These are phyloP conservation scores for Drosophila tsacasi DNA, from an alignment of 1,140 invertebrate genomes.

Conservation along the genomic window DNA sequence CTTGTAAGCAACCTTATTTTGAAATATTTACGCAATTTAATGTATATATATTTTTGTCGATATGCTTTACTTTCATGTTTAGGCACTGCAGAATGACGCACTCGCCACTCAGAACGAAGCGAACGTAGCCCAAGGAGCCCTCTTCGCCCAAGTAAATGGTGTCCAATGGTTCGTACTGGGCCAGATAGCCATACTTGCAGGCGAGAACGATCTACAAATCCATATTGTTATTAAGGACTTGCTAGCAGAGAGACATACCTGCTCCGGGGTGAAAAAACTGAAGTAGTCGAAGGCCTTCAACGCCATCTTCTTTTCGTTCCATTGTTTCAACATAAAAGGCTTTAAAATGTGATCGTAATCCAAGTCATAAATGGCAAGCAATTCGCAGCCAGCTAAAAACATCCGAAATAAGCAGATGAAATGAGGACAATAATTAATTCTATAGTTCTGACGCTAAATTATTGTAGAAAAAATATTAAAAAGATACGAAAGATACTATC, in stretches of 20 bases:
- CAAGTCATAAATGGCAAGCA: slow-evolving; percentile 56
- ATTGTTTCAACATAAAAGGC: slow-evolving; percentile 56
- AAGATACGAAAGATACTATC: too few species aligned
- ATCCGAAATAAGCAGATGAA: not conserved
- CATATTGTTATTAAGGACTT: too few species aligned
- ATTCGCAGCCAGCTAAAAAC: slow-evolving; percentile 48
- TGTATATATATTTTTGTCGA: not conserved
- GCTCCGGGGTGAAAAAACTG: slow-evolving; percentile 47
- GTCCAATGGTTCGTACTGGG: slow-evolving; percentile 68
- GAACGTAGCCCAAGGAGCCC: slow-evolving; percentile 54
- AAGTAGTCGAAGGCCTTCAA: slow-evolving; percentile 67
- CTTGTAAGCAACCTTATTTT: not conserved
- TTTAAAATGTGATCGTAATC: slow-evolving; percentile 60
- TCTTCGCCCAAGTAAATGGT: slow-evolving; percentile 73
- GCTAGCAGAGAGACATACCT: slow-evolving; percentile 21
- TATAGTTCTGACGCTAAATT: not conserved
- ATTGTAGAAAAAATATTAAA: too few species aligned
- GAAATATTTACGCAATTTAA: not conserved
- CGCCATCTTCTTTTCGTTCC: slow-evolving; percentile 68
- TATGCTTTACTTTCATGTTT: slow-evolving; percentile 51
- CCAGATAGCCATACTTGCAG: slow-evolving; percentile 60
- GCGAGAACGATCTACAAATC: slow-evolving; percentile 54
- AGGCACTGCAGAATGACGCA: slow-evolving; percentile 79
- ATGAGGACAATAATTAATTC: not conserved
- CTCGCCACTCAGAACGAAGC: slow-evolving; percentile 80